A percentile compares a stretch with the other conserved stretches of the same genome.
Conservation (phyloP, 1,140 invertebrate species). For the Aphelenchoides avenae region DNA sequence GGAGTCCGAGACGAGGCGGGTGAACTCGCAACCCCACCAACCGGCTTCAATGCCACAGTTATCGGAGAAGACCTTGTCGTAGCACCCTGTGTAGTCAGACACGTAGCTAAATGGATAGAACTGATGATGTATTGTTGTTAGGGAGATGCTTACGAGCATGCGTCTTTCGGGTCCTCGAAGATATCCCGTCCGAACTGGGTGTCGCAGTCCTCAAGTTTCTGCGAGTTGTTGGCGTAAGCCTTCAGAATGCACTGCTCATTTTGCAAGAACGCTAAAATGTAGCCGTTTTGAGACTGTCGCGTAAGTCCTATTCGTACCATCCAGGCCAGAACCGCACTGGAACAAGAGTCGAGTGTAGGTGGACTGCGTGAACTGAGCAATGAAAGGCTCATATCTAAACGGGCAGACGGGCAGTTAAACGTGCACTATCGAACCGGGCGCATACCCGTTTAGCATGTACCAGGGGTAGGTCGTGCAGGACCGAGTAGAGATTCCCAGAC, state of each 20-base stretch:
- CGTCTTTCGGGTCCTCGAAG: too few relatives aligned
- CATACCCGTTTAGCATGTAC: neutral
- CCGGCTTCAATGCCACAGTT: neutral
- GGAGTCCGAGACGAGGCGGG: neutral
- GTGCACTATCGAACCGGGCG: too few relatives aligned
- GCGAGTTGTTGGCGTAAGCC: neutral
- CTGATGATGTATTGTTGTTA: too few relatives aligned
- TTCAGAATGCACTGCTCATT: conserved; percentile 1
- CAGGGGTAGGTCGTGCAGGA: neutral
- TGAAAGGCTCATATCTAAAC: too few relatives aligned
- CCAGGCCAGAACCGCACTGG: neutral
- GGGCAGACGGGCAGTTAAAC: too few relatives aligned
- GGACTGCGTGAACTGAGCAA: neutral
- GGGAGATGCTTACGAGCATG: too few relatives aligned
- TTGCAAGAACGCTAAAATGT: conserved; percentile 1
- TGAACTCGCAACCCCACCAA: conserved; percentile 7
- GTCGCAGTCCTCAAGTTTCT: neutral
- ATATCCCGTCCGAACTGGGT: too few relatives aligned
- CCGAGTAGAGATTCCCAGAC: neutral
- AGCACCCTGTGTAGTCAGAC: neutral
- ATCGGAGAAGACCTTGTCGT: neutral
- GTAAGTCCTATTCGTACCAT: neutral
- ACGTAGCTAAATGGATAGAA: neutral
- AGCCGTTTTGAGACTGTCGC: neutral
- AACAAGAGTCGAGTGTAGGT: neutral